Evolutionary conservation across 2,888 invertebrate genomes (phyloP).

Genomic region (Euzetes globulus): DNA sequence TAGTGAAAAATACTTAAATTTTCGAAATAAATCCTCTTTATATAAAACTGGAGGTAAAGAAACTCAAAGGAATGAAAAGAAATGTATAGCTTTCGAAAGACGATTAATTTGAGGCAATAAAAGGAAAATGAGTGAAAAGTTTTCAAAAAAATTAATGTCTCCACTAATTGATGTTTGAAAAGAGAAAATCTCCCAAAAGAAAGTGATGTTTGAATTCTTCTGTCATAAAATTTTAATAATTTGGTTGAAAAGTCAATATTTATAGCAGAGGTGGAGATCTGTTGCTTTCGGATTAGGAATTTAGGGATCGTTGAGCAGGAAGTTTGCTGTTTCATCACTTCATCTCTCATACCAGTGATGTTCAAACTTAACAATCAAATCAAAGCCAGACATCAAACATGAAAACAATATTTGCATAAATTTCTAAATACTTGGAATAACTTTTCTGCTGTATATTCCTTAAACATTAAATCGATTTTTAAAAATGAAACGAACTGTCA

Average conservation of each 20-base stretch:
- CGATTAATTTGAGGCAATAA: neutral
- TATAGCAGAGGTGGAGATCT: conserved; percentile 22
- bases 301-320: neutral
- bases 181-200: neutral
- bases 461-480: too few relatives aligned
- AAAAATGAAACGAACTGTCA: neutral
- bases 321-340: conserved; percentile 8
- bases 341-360: neutral
- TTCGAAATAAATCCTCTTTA: neutral
- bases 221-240: conserved; percentile 8
- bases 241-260: conserved; percentile 15
- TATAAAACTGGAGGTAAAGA: neutral
- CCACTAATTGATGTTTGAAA: conserved; percentile 4
- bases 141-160: neutral
- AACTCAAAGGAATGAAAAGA: neutral
- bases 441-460: neutral
- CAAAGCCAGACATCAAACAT: conserved; percentile 6
- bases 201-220: neutral
- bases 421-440: neutral
- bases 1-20: neutral
- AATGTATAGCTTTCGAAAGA: neutral
- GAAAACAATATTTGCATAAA: neutral
- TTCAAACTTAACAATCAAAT: conserved; percentile 12
- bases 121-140: neutral
- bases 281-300: neutral